Base-by-base conservation (phyloP, 92 coral and sea anemone genomes). In the Porites divaricata region DNA sequence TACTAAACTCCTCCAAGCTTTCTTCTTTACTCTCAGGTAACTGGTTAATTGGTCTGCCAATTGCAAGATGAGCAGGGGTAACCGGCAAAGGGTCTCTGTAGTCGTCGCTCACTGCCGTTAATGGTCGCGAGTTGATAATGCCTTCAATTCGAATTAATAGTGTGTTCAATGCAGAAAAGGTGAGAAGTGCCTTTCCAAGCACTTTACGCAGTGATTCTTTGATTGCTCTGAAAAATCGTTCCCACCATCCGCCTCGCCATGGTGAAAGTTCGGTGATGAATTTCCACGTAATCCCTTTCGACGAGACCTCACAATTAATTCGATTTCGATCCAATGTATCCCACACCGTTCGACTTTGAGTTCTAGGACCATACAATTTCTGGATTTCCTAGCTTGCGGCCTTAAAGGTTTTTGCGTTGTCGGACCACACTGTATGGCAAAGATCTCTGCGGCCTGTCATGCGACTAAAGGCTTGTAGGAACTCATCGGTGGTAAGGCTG, bases 201-300 rank as follows among this genome's bases (percentile, higher is more conserved):
- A n/a, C n/a, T n/a, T n/a, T n/a, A n/a, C n/a, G n/a, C n/a, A n/a
- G n/a, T 28, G 41, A 35, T 49, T 82, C 77, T 23, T 88, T 83
- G 5, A 85, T 48, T 53, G 73, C 68, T 77, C 75, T n/a, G 50
- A 73, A 67, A 28, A 76, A 63, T 76, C 69, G 52, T 59, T 78
- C 72, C 85, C 85, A 86, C 66, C 76, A 67, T 52, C 89, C 79
- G n/a, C 92, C 88, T 10, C 76, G 58, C 88, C 82, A 77, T 63
- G 80, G 80, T 45, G 81, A 63, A 50, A 72, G 69, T 51, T 87
- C 83, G 15, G 90, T 45, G 53, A 81, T 77, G 75, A 81, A 75
- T 56, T 69, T 87, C 83, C 83, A 81, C 78, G 23, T 58, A 16
- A 80, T 75, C 41, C 86, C 78, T 19, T 56, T 75, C 15, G 82